A percentile compares a stretch with the other conserved stretches of the same genome.
These are phyloP conservation scores for Danaus chrysippus DNA, from an alignment of 2,888 invertebrate species.

Conservation along the genomic window DNA sequence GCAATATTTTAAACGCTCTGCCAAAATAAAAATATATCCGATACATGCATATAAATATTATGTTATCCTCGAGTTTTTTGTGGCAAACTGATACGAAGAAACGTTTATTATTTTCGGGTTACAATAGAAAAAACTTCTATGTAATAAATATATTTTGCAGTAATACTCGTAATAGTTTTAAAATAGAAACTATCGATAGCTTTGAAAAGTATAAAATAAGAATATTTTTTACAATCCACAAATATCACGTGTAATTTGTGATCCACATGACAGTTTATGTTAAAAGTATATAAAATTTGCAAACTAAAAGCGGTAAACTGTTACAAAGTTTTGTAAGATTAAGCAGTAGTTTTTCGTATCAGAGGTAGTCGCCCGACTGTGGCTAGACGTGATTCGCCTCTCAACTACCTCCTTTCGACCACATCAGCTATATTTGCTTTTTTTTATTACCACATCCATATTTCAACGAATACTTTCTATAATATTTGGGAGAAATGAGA, in stretches of 20 bases:
- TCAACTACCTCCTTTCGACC: constrained; percentile 48
- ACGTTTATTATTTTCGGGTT: not conserved
- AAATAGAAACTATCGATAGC: not conserved
- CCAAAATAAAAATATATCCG: not conserved
- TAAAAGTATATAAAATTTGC: not conserved
- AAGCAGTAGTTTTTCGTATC: constrained; percentile 23
- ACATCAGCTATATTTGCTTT: constrained; percentile 63
- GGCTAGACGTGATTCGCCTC: constrained; percentile 63
- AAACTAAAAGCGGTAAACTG: constrained; percentile 34
- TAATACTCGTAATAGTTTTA: not conserved
- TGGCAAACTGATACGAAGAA: not conserved
- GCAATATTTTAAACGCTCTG: not conserved
- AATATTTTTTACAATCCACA: no score
- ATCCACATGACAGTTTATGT: not conserved
- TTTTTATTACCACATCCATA: constrained; percentile 73
- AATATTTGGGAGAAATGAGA: constrained; percentile 66
- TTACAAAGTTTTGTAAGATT: constrained; percentile 44
- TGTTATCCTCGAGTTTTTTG: not conserved
- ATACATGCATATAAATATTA: not conserved
- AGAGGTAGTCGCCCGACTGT: constrained; percentile 39
- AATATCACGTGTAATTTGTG: no score
- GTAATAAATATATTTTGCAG: not conserved
- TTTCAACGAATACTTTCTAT: constrained; percentile 67
- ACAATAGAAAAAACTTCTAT: no score
- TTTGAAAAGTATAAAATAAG: not conserved